Evolutionary conservation across 2,888 invertebrate species (phyloP), one percentile per base, ranked within the genome.

Genomic region (Cephus rjabovi): DNA sequence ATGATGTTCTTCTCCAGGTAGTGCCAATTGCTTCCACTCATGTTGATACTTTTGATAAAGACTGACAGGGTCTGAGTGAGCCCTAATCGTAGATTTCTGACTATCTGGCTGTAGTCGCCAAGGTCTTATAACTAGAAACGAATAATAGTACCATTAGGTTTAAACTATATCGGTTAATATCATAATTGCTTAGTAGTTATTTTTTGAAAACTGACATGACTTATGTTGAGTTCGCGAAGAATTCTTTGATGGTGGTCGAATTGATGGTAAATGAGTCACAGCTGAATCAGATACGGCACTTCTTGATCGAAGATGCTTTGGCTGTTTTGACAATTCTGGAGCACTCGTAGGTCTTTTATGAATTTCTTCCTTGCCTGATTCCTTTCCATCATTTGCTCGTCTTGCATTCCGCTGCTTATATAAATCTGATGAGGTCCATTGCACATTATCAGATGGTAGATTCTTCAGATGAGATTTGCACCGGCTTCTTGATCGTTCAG

Each of bases 31-130:
- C 34, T 94, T 94, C 97, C 97, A 97, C 85, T 95, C 92, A 56
- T 93, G 92, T 84, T 95, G 94, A 87, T 97, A 97, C 85, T 95
- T 94, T 83, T 96, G 96, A 87, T 96, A 97, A 31, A 96, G 91
- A 31, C 95, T 93, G 0, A 97, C 96, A 31, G 97, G 96, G 89
- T 96, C 96, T 89, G 93, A 93, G 90, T 94, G 94, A 9, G 23
- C 6, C 82, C 92, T 86, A 69, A 80, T 77, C 30, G 30, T 79
- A 15, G 79, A 73, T 80, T 87, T 88, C 31, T 87, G 87, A 11
- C 80, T 92, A 76, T 91, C 92, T 35, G 90, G 86, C 74, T 92
- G 92, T 73, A 91, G 90, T 84, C 91, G 92, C 85, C 93, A 93
- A 12, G 95, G 93, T 88, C 93, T 93, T 78, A 95, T 95, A 89